Percentiles rank a stretch among this genome's conserved stretches.
These are phyloP conservation scores for Scomber japonicus DNA, from an alignment of 2,113 vertebrate species.

Conservation along the genomic window DNA sequence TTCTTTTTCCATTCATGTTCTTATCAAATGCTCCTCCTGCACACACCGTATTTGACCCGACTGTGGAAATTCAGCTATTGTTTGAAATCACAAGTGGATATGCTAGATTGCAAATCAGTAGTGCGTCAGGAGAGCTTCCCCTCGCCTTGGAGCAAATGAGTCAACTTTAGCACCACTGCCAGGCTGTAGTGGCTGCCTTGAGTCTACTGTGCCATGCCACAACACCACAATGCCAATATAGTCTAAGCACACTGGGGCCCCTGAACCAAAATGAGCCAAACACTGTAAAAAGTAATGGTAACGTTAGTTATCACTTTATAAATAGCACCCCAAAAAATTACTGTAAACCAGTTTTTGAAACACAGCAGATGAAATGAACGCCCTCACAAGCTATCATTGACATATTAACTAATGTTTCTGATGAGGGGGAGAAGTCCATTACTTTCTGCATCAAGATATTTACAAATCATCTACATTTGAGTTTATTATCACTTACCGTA, in stretches of 20 bases:
- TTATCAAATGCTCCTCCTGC: background rate
- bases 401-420: background rate
- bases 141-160: conserved; percentile 76
- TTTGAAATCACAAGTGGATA: conserved; percentile 63
- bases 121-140: conserved; percentile 71
- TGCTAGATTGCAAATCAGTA: conserved; percentile 68
- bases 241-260: conserved; percentile 70
- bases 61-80: conserved; percentile 58
- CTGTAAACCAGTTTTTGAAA: conserved; percentile 22
- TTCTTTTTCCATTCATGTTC: background rate
- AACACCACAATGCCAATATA: conserved; percentile 79
- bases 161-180: conserved; percentile 73
- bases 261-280: conserved; percentile 54
- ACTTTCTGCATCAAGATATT: background rate
- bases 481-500: background rate
- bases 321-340: conserved; percentile 35
- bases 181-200: conserved; percentile 76
- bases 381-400: background rate
- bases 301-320: conserved; percentile 38
- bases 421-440: background rate
- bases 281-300: conserved; percentile 73
- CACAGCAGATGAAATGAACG: background rate
- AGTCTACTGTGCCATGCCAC: conserved; percentile 76
- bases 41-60: background rate
- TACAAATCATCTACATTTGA: no score